Evolutionary conservation across 1,140 invertebrate genomes (phyloP).

Genomic region (Lasaia peninsularis): DNA sequence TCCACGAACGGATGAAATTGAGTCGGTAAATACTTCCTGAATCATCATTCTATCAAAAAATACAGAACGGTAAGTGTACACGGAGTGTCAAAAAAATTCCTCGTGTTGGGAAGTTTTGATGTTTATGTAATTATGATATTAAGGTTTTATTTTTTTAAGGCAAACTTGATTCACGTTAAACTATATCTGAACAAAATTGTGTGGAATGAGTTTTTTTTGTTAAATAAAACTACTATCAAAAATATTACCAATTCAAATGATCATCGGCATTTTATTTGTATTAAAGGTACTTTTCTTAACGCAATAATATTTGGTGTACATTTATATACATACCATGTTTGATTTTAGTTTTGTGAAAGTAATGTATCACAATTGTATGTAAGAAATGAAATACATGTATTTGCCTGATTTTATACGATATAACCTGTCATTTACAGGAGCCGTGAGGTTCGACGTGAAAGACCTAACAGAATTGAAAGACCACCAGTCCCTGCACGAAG

Average conservation of each 20-base stretch:
- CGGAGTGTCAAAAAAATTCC: conserved; percentile 43
- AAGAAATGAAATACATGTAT: conserved; percentile 11
- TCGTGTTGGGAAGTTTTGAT: conserved; percentile 39
- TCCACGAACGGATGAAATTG: conserved; percentile 51
- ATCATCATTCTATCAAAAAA: conserved; percentile 35
- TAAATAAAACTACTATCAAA: background rate
- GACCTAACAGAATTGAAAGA: conserved; percentile 39
- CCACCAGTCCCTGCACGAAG: conserved; percentile 31
- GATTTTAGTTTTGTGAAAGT: conserved; percentile 1
- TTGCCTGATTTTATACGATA: background rate
- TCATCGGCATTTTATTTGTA: conserved; percentile 1
- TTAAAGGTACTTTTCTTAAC: too few species aligned
- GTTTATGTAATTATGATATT: conserved; percentile 24
- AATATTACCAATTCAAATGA: background rate
- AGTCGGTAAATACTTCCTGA: conserved; percentile 38
- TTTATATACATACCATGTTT: background rate
- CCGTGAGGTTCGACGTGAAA: conserved; percentile 47
- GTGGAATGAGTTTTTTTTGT: background rate
- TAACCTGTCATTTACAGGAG: conserved; percentile 41
- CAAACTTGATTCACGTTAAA: background rate
- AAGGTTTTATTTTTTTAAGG: conserved; percentile 20
- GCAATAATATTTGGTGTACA: background rate
- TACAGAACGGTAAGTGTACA: conserved; percentile 41
- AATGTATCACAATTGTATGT: too few species aligned
- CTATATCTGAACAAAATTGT: background rate